Percentiles rank a stretch among this genome's conserved stretches.
These are phyloP conservation scores for Diceros bicornis DNA, from an alignment of 2,797 vertebrate genomes.

Conservation along the genomic window DNA sequence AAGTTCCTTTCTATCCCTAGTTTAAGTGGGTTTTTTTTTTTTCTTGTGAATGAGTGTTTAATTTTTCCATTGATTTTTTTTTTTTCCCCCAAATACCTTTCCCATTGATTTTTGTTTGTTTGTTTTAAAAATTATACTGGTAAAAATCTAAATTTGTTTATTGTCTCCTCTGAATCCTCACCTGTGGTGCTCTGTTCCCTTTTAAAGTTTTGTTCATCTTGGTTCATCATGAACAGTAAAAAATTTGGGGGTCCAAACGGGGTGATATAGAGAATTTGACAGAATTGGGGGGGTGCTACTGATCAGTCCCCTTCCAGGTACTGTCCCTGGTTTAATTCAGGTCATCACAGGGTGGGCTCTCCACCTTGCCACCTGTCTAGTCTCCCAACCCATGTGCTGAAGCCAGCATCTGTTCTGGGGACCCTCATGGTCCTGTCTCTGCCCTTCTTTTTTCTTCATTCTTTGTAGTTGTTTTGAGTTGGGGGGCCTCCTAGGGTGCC, in stretches of 20 bases:
- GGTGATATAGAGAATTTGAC: not conserved
- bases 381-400: not conserved
- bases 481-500: not conserved
- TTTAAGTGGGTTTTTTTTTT: not conserved
- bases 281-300: not conserved
- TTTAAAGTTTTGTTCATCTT: not conserved
- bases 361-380: rapidly evolving
- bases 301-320: not conserved
- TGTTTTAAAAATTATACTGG: not conserved
- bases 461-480: not conserved
- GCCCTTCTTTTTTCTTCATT: not conserved
- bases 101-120: not conserved
- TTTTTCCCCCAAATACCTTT: not conserved
- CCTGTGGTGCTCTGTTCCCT: not conserved
- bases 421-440: not conserved
- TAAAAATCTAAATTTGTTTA: not conserved
- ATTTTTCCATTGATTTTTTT: not conserved
- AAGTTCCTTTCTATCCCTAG: not conserved
- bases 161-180: not conserved
- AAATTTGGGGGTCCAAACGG: not conserved
- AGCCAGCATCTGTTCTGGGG: not conserved
- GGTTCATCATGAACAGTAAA: not conserved
- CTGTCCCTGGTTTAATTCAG: not conserved
- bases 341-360: not conserved
- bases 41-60: not conserved